Evolutionary conservation across 1,140 invertebrate species (phyloP), one percentile per base, ranked within the genome.

Genomic region (Goniozus legneri): DNA sequence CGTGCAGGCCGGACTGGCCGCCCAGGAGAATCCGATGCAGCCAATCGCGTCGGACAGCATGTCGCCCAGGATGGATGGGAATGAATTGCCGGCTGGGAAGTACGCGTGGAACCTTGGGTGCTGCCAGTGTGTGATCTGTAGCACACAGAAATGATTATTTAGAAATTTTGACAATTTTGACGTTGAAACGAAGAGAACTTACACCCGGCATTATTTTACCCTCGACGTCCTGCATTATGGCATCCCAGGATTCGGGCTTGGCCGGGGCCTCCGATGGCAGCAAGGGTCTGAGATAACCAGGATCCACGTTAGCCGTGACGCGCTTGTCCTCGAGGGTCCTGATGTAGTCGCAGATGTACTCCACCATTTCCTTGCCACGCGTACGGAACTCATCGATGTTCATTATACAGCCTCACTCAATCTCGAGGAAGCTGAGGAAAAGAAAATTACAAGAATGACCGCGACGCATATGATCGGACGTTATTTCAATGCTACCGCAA

Each of bases 51-150:
- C 88, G 3, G 89, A 86, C 3, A 98, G 64, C 89, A 98, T 93
- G 64, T 96, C 92, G 3, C 87, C 95, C 13, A 98, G 75, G 35
- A 97, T 90, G 2, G 94, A 95, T 1, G 95, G 92, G 66, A 86
- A 98, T 0, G 92, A 94, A 73, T 95, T 95, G 14, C 93, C 95
- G 2, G 92, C 86, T 3, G 95, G 95, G 73, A 98, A 97, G 73
- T 97, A 98, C 1, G 94, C 95, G 65, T 97, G 93, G 67, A 97
- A 98, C 45, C 88, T 79, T 2, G 94, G 92, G 80, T 97, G 95
- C 71, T 97, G 92, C 95, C 95, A 98, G 65, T 98, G 94, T 0
- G 93, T 95, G 35, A 91, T 82, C 87, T 90, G 67, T 0, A 69
- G 65, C 51, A 53, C 45, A 48, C 42, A 32, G 7, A 8, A 37